Evolutionary conservation across 2,113 vertebrate species (phyloP).

Genomic region (Oenanthe melanoleuca): DNA sequence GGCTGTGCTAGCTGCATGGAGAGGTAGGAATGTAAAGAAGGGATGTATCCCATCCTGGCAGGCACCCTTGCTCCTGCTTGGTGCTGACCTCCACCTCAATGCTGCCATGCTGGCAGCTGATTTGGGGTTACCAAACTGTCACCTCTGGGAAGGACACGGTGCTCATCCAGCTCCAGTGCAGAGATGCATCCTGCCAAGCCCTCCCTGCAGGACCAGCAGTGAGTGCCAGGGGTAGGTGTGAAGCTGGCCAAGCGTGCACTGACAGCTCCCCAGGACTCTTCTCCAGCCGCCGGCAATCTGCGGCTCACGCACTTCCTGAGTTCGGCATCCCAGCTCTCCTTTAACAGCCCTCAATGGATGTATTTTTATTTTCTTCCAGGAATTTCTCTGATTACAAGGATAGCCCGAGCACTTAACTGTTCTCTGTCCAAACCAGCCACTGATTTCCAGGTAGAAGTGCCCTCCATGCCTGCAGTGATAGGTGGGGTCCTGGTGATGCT

Average conservation of each 20-base stretch:
- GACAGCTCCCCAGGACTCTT: background rate
- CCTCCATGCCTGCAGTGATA: fast-evolving
- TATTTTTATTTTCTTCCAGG: background rate
- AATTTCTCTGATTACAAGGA: constrained; percentile 25
- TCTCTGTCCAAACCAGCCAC: background rate
- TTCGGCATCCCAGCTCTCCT: background rate
- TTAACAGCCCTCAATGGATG: constrained; percentile 24
- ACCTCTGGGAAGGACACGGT: fast-evolving
- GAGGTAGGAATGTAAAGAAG: background rate
- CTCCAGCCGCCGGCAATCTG: background rate
- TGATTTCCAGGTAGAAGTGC: background rate
- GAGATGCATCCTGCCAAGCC: background rate
- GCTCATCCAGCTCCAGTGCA: background rate
- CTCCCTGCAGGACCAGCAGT: background rate
- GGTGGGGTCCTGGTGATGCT: background rate
- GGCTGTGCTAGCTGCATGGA: background rate
- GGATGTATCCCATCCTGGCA: background rate
- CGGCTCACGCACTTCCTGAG: background rate
- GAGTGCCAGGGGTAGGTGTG: background rate
- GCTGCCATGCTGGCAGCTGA: background rate
- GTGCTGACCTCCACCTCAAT: background rate
- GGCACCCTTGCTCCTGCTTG: background rate
- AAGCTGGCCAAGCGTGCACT: background rate
- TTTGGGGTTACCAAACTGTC: background rate
- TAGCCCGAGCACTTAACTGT: background rate